phyloP scores from a whole-genome alignment of 1,140 invertebrate species.

The Piezodorus guildinii region DNA sequence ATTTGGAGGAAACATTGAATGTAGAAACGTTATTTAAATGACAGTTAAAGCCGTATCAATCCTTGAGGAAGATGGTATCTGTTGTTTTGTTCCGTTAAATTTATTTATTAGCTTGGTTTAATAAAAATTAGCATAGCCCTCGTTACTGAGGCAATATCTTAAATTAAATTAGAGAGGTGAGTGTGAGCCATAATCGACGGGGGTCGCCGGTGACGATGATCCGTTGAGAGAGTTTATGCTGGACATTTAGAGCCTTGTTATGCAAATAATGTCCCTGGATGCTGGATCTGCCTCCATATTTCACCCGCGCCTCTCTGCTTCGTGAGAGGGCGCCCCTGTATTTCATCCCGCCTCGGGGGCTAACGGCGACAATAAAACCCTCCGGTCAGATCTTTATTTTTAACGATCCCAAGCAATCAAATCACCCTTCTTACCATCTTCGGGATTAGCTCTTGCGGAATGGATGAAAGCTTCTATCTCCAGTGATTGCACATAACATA shows the following conservation, averaged over 20 bases:
- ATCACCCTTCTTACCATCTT: no score
- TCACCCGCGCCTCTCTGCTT: neutral
- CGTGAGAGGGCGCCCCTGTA: neutral
- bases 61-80: no score
- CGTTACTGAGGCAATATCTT: neutral
- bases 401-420: no score
- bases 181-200: no score
- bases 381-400: neutral
- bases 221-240: conserved; percentile 11
- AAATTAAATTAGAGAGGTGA: conserved; percentile 10
- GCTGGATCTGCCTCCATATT: conserved; percentile 1
- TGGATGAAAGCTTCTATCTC: no score
- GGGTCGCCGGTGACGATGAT: neutral
- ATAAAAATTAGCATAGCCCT: conserved; percentile 7
- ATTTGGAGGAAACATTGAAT: no score
- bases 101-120: neutral
- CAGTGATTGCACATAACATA: no score
- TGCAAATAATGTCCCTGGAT: conserved; percentile 1
- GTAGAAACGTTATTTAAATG: no score
- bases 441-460: no score
- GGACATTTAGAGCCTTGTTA: conserved; percentile 17
- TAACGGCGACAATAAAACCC: conserved; percentile 7
- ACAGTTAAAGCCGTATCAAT: no score
- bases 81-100: no score
- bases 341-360: neutral